A percentile compares a stretch with the other conserved stretches of the same genome.
These are phyloP conservation scores for Gymnoscopelus microlampas DNA, from an alignment of 2,797 vertebrate genomes.

Conservation along the genomic window DNA sequence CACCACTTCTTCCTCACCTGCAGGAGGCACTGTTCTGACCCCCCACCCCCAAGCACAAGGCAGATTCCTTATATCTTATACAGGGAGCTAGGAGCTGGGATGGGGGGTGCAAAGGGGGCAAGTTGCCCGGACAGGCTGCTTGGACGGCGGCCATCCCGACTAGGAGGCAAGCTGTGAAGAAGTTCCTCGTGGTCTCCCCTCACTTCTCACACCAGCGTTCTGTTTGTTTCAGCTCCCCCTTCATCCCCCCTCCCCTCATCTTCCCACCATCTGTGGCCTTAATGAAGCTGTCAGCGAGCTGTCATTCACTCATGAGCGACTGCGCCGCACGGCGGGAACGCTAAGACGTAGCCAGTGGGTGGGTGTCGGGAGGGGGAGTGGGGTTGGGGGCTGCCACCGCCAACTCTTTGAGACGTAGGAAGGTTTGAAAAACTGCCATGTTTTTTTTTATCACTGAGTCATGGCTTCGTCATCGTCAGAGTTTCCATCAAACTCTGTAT, in stretches of 20 bases:
- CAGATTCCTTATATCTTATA: too few species aligned
- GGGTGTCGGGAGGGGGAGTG: too few species aligned
- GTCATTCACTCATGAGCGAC: slow-evolving; percentile 75
- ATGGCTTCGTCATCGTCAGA: too few species aligned
- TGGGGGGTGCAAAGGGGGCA: slow-evolving; percentile 28
- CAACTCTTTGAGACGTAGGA: too few species aligned
- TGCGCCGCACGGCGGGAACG: slow-evolving; percentile 51
- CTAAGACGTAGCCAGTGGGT: slow-evolving; percentile 46
- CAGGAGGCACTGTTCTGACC: slow-evolving; percentile 25
- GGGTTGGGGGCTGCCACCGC: too few species aligned
- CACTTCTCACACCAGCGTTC: slow-evolving; percentile 60
- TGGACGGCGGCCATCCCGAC: slow-evolving; percentile 62
- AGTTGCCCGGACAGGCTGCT: slow-evolving; percentile 58
- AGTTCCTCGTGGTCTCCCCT: slow-evolving; percentile 67
- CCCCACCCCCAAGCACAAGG: slow-evolving; percentile 13
- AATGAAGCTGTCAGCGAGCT: slow-evolving; percentile 77
- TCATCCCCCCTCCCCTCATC: slow-evolving; percentile 48
- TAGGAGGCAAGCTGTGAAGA: slow-evolving; percentile 67
- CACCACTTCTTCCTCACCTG: slow-evolving; percentile 2
- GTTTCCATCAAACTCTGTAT: too few species aligned
- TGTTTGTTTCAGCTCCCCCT: slow-evolving; percentile 71
- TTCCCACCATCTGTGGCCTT: slow-evolving; percentile 76
- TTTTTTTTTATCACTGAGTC: too few species aligned
- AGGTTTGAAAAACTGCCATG: too few species aligned
- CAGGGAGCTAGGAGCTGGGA: too few species aligned